A percentile compares a stretch with the other conserved stretches of the same genome.
phyloP scores from a whole-genome alignment of 53 echinoderm and acorn worm genomes.

The Patiria pectinifera region DNA sequence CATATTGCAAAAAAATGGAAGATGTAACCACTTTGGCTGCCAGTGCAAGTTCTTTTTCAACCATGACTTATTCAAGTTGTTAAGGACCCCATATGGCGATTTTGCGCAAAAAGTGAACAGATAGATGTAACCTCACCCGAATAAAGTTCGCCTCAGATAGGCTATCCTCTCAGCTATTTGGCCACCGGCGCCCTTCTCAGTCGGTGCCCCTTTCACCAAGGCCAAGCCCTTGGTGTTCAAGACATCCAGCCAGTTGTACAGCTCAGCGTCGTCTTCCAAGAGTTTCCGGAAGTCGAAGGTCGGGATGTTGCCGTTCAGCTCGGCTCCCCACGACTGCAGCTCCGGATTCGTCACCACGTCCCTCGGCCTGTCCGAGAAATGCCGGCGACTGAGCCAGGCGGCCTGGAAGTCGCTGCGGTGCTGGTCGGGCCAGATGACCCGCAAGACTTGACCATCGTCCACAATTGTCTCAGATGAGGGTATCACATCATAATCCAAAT shows the following conservation, averaged over 20 bases:
- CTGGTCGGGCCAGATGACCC: slow-evolving; percentile 17
- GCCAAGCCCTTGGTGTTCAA: slow-evolving; percentile 23
- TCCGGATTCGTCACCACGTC: neutral
- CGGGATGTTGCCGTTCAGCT: slow-evolving; percentile 53
- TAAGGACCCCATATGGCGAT: no score
- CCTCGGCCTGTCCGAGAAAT: neutral
- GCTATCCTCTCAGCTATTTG: slow-evolving; percentile 5
- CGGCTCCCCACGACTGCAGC: slow-evolving; percentile 47
- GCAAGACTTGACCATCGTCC: slow-evolving; percentile 42
- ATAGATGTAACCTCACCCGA: no score
- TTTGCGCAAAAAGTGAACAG: no score
- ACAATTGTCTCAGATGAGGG: slow-evolving; percentile 52
- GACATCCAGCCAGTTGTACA: neutral
- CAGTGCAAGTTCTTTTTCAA: no score
- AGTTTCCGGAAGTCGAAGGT: slow-evolving; percentile 55
- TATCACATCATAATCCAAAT: slow-evolving; percentile 74
- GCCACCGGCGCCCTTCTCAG: neutral
- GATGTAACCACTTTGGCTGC: no score
- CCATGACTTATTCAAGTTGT: no score
- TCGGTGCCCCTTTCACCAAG: neutral
- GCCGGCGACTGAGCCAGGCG: neutral
- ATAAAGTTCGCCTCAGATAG: neutral
- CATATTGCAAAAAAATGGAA: no score
- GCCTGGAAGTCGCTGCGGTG: neutral
- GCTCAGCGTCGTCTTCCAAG: slow-evolving; percentile 50